A percentile compares a stretch with the other conserved stretches of the same genome.
phyloP scores from a whole-genome alignment of 35 echinoderm and acorn worm genomes.

The Apostichopus parvimensis region DNA sequence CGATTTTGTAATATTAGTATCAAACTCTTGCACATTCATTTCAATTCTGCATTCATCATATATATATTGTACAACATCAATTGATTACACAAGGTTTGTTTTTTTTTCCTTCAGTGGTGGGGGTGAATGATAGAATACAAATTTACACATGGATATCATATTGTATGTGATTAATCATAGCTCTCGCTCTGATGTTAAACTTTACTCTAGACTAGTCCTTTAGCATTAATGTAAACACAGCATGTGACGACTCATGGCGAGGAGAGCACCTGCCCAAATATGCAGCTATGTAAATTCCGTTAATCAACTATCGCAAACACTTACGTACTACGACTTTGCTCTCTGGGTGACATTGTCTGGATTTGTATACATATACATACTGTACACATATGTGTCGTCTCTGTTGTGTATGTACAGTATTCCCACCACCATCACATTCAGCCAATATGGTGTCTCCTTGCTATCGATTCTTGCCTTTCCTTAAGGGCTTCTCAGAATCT shows the following conservation, averaged over 20 bases:
- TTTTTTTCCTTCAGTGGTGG: background rate
- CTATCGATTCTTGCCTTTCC: conserved; percentile 29
- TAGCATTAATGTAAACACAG: background rate
- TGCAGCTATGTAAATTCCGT: background rate
- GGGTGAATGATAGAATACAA: too few species aligned
- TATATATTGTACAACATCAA: too few species aligned
- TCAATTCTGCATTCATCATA: too few species aligned
- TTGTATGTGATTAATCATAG: background rate
- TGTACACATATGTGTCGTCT: background rate
- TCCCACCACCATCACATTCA: background rate
- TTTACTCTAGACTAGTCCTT: background rate
- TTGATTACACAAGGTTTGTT: background rate
- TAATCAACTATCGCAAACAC: background rate
- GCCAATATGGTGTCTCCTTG: conserved; percentile 12
- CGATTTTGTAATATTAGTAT: too few species aligned
- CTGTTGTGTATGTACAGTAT: background rate
- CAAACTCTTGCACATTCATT: too few species aligned
- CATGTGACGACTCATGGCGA: background rate
- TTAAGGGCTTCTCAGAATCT: conserved; percentile 43
- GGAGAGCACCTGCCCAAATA: background rate
- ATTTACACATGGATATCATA: background rate
- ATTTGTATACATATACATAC: too few species aligned
- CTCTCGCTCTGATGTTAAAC: background rate
- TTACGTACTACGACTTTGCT: background rate
- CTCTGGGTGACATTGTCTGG: background rate